Evolutionary conservation across 2,888 invertebrate genomes (phyloP), one percentile per base, ranked within the genome.

Genomic region (Calameuta pallipes): DNA sequence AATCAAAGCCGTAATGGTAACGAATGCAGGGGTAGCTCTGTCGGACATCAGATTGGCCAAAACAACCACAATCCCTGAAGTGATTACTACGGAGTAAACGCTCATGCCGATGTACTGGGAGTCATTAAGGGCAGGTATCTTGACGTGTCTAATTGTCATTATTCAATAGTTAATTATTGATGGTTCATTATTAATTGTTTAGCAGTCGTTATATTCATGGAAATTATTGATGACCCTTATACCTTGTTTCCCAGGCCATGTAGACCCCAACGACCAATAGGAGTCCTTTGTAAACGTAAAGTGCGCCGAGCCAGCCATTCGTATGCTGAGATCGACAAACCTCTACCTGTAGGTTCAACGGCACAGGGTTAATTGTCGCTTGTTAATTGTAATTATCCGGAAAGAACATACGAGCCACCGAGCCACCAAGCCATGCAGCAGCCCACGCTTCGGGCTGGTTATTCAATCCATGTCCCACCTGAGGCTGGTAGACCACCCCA

Each of bases 231-330:
- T 41, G 15, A 37, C 37, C 37, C 37, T 15, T 69, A 87, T 87
- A 93, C 93, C 93, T 94, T 13, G 98, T 98, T 92, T 98, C 97
- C 98, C 98, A 98, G 0, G 98, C 98, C 98, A 98, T 98, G 92
- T 97, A 98, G 4, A 97, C 96, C 0, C 98, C 98, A 80, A 98
- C 97, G 41, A 97, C 94, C 30, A 98, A 93, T 31, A 98, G 93
- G 0, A 98, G 93, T 1, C 97, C 97, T 92, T 98, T 98, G 93
- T 98, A 98, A 12, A 96, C 96, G 91, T 98, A 98, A 15, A 98
- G 94, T 0, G 95, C 96, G 75, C 97, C 95, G n/a, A 97, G 93
- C 98, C 98, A 98, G 75, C 96, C 96, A 70, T 96, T 95, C 15
- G 96, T 97, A 91, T 97, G 96, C 85, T 96, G 95, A 1, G 97